Evolutionary conservation across 2,888 invertebrate species (phyloP).

Genomic region (Ochropleura leucogaster): DNA sequence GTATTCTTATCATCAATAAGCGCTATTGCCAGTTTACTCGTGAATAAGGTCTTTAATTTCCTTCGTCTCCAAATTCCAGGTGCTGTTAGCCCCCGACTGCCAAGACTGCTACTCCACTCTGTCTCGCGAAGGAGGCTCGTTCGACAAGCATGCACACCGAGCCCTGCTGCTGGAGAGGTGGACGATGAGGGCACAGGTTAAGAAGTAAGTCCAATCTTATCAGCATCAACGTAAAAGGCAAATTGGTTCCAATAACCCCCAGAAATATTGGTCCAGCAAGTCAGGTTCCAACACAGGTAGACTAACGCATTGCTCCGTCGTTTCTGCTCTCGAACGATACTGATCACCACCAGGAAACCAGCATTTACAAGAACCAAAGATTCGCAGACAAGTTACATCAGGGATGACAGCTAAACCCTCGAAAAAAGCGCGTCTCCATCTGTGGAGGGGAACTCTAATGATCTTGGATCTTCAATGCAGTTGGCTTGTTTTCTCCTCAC

Average conservation of each 20-base stretch:
- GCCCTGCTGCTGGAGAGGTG: slow-evolving; percentile 95
- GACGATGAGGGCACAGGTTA: slow-evolving; percentile 92
- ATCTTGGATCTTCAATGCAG: background rate
- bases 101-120: slow-evolving; percentile 90
- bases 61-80: slow-evolving; percentile 67
- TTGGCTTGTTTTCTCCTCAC: background rate
- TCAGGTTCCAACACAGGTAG: background rate
- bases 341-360: background rate
- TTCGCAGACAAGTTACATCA: background rate
- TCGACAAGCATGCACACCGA: slow-evolving; percentile 79
- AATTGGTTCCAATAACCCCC: background rate
- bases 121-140: slow-evolving; percentile 79
- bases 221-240: background rate
- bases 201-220: slow-evolving; percentile 76
- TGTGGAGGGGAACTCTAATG: background rate
- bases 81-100: slow-evolving; percentile 93
- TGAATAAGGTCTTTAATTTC: background rate
- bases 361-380: background rate
- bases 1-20: background rate
- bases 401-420: background rate
- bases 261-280: background rate
- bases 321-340: background rate
- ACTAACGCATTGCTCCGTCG: background rate
- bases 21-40: background rate
- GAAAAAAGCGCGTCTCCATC: background rate